These are phyloP conservation scores for Leptinotarsa lineolata DNA, from an alignment of 1,140 invertebrate species.

Conservation along the genomic window DNA sequence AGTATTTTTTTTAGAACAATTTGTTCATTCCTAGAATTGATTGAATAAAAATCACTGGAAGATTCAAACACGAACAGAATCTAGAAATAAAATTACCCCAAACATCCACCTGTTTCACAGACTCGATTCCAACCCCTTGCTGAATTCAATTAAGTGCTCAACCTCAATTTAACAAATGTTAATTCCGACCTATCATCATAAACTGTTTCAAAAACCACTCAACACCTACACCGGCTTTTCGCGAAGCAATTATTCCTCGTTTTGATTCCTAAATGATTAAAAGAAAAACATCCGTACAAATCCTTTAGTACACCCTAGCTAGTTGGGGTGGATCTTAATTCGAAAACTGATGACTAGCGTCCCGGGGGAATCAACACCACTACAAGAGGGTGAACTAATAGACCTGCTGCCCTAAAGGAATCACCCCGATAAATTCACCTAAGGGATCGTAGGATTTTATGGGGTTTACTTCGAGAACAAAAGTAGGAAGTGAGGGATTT, in stretches of 20 bases:
- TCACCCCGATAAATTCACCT: slow-evolving; percentile 7
- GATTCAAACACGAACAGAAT: no score
- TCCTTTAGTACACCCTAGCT: slow-evolving; percentile 4
- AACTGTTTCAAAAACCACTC: not conserved
- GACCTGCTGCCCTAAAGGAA: slow-evolving; percentile 7
- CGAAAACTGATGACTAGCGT: slow-evolving; percentile 7
- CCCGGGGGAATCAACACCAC: slow-evolving; percentile 1
- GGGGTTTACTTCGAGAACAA: slow-evolving; percentile 5
- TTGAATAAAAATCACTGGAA: no score
- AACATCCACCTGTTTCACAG: not conserved
- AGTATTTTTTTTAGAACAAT: no score
- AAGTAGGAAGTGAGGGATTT: slow-evolving; percentile 8
- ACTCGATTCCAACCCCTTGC: not conserved
- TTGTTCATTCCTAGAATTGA: no score
- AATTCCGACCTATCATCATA: not conserved
- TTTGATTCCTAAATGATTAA: not conserved
- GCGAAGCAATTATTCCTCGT: slow-evolving; percentile 1
- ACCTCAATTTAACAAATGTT: not conserved
- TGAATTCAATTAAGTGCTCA: not conserved
- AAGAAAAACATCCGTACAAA: slow-evolving; percentile 4
- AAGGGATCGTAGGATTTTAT: slow-evolving; percentile 1
- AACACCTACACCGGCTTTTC: not conserved
- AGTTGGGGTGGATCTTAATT: slow-evolving; percentile 8
- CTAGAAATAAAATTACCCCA: not conserved
- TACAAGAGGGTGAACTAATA: slow-evolving; percentile 5